Conservation (phyloP, 2,888 invertebrate species). For the Tetrapedia diversipes region DNA sequence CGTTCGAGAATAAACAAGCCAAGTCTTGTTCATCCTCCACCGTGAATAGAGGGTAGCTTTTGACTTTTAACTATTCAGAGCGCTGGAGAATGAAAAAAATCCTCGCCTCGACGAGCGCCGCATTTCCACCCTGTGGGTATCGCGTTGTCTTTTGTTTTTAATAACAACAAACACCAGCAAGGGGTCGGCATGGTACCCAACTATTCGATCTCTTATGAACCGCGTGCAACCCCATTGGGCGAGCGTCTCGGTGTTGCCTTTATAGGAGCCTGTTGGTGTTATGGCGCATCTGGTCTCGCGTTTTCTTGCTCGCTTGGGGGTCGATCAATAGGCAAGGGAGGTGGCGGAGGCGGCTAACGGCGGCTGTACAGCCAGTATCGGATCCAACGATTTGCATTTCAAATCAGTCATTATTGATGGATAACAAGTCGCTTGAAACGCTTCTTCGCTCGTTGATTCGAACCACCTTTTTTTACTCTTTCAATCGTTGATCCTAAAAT, state of each 20-base stretch:
- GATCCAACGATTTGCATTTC: constrained; percentile 44
- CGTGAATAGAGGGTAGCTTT: constrained; percentile 8
- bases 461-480: neutral
- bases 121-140: too few relatives aligned
- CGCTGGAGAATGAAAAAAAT: neutral
- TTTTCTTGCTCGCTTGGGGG: constrained; percentile 61
- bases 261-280: constrained; percentile 44
- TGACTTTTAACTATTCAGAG: constrained; percentile 21
- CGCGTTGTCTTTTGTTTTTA: neutral
- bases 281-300: constrained; percentile 72
- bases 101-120: neutral
- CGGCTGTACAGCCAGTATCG: constrained; percentile 60
- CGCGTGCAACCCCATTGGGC: constrained; percentile 11
- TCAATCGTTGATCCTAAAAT: neutral
- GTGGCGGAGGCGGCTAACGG: constrained; percentile 60
- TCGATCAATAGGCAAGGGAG: constrained; percentile 72
- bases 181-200: neutral
- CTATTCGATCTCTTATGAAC: neutral
- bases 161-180: neutral
- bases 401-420: constrained; percentile 6
- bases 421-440: neutral
- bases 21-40: constrained; percentile 2
- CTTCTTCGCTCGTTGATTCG: neutral
- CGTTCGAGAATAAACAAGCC: constrained; percentile 32
- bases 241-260: constrained; percentile 44